Evolutionary conservation across 2,113 vertebrate species (phyloP), one percentile per base, ranked within the genome.

Genomic region (Amia ocellicauda): DNA sequence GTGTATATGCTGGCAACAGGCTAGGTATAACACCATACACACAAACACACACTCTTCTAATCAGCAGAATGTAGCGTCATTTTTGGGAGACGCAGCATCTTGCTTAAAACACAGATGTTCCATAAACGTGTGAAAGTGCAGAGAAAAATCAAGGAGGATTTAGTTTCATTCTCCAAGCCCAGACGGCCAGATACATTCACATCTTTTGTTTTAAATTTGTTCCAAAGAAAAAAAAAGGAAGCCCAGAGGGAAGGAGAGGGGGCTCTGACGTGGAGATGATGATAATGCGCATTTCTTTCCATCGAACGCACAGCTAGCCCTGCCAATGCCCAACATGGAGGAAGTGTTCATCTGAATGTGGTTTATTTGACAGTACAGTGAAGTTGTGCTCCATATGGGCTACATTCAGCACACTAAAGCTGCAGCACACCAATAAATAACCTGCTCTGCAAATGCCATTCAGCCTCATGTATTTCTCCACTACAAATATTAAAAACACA

Each of bases 401-500:
- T 66, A 41, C 31, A 53, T 67, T 75, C 45, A 69, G 60, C 41
- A 56, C 57, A 58, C 10, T 69, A 36, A 75, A 68, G 22, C 45
- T 55, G 51, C 17, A 60, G 62, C 52, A 53, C 60, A 50, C 60
- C 58, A 68, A 65, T 74, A 61, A 74, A 77, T 64, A 69, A 65
- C 62, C 20, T 50, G 41, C 55, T 66, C 61, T 42, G 58, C 56
- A 20, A n/a, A 67, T 36, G 57, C 60, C 52, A 66, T 45, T 69
- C 58, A 63, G 64, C 54, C 43, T 64, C 56, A 51, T 60, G 64
- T 50, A 63, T 74, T 73, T 64, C 70, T 73, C 64, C 66, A 67
- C 55, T 61, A 47, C 20, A 65, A 50, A 75, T 69, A 80, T 75
- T 63, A 64, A 73, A 78, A 77, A 68, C 73, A 80, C 65, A 71